Base-by-base conservation (phyloP, 2,113 vertebrate species). In the Cheilinus undulatus region DNA sequence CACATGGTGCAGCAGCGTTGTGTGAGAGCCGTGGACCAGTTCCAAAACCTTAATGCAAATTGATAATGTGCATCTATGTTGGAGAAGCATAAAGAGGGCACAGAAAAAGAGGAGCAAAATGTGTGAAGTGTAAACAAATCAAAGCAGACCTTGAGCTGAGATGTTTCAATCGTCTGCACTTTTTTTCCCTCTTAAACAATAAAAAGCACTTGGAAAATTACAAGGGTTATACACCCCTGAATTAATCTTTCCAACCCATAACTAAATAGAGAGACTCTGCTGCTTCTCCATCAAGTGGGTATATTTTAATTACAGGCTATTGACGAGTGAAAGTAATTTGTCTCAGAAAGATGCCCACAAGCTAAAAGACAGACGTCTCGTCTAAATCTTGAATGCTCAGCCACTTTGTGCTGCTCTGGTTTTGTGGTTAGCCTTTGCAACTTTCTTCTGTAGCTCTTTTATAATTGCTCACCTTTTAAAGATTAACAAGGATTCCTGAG, bases 251-350 rank as follows among this genome's bases (percentile, higher is more conserved):
- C 90, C 87, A 90, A 85, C 85, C 78, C 76, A 70, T 88, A 85
- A 91, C 89, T 90, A 86, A 82, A 76, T 56, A 76, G 77, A 83
- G 74, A 84, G 78, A 85, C 86, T 66, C 82, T 36, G 66, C 69
- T 86, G 79, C 83, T 57, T 85, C 87, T 82, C 85, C 86, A 86
- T 91, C 86, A 87, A 88, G 87, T 86, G 82, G 88, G 88, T 89
- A 78, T 85, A 80, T 86, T 91, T 93, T 94, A 94, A 95, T 95
- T 91, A 94, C 89, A 94, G 89, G 68, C 86, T 86, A 89, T 90
- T 90, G 88, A 87, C 84, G 75, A 87, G 84, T 89, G 70, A 86
- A 87, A 85, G 86, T 91, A 89, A 92, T 93, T 93, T 91, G 88
- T 92, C 88, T 91, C 83, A 92, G 87, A 92, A 89, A 89, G 73